Evolutionary conservation across 2,113 vertebrate genomes (phyloP).

Genomic region (Oryzias woworae): DNA sequence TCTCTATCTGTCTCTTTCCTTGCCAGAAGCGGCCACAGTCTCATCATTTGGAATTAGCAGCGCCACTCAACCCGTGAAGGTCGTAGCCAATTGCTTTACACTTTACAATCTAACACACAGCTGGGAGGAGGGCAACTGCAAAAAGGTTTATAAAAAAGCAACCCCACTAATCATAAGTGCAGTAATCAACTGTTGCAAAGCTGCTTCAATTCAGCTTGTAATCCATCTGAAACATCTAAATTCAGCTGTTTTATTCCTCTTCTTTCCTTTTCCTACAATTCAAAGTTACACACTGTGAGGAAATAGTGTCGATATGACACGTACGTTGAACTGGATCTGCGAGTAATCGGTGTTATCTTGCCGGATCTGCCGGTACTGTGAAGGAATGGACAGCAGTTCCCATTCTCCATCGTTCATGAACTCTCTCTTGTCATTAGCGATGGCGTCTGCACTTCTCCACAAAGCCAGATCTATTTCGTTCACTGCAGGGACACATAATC

Average conservation of each 20-base stretch:
- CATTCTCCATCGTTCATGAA: slow-evolving; percentile 86
- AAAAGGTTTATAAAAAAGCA: slow-evolving; percentile 44
- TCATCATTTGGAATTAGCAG: slow-evolving; percentile 72
- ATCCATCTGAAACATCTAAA: background rate
- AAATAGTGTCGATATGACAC: background rate
- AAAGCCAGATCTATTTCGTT: slow-evolving; percentile 83
- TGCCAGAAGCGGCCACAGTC: slow-evolving; percentile 57
- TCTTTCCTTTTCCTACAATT: background rate
- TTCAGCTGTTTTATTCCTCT: background rate
- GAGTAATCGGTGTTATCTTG: slow-evolving; percentile 76
- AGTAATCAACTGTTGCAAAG: slow-evolving; percentile 23
- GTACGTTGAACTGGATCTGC: slow-evolving; percentile 84
- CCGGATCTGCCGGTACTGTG: slow-evolving; percentile 71
- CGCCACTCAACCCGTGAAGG: slow-evolving; percentile 58
- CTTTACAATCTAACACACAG: slow-evolving; percentile 49
- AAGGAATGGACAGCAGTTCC: slow-evolving; percentile 84
- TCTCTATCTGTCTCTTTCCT: slow-evolving; percentile 53
- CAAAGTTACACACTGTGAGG: background rate
- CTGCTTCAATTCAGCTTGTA: background rate
- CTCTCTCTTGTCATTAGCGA: slow-evolving; percentile 73
- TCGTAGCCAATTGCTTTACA: slow-evolving; percentile 64
- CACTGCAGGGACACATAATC: slow-evolving; percentile 64
- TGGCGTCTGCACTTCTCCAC: slow-evolving; percentile 78
- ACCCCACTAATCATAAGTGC: slow-evolving; percentile 30
- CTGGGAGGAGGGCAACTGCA: slow-evolving; percentile 4